These are phyloP conservation scores for Lepisosteus osseus DNA, from an alignment of 2,113 vertebrate genomes.

Conservation along the genomic window DNA sequence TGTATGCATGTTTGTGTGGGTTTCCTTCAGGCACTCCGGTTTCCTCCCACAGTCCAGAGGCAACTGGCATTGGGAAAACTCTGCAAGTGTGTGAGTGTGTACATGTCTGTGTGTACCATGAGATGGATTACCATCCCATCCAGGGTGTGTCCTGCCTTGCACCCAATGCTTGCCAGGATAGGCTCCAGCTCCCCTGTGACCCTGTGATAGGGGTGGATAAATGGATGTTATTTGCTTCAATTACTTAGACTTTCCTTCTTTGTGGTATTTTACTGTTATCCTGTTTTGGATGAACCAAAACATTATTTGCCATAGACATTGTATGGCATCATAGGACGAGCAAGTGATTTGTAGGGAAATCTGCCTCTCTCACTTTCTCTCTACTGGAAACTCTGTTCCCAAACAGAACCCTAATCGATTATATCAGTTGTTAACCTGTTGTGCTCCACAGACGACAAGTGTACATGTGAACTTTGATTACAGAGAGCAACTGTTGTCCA, in stretches of 20 bases:
- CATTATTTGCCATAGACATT: not conserved
- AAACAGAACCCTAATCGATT: constrained; percentile 5
- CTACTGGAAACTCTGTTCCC: constrained; percentile 55
- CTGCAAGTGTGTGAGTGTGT: not conserved
- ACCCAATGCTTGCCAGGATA: too few relatives aligned
- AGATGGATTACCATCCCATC: not conserved
- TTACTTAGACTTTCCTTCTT: too few relatives aligned
- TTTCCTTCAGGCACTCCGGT: too few relatives aligned
- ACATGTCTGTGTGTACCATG: not conserved
- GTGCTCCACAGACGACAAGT: constrained; percentile 43
- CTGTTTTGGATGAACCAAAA: too few relatives aligned
- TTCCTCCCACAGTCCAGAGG: too few relatives aligned
- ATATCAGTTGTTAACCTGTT: constrained; percentile 52
- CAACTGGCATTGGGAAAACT: too few relatives aligned
- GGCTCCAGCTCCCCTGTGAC: too few relatives aligned
- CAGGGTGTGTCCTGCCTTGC: too few relatives aligned
- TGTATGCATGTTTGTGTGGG: not conserved
- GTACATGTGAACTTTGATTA: constrained; percentile 45
- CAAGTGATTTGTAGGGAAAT: not conserved
- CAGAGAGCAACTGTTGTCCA: constrained; percentile 51
- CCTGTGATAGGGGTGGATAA: too few relatives aligned
- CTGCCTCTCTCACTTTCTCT: constrained; percentile 36
- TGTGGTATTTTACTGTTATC: too few relatives aligned
- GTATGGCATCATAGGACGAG: too few relatives aligned
- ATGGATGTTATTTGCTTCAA: too few relatives aligned